Evolutionary conservation across 2,888 invertebrate species (phyloP).

Genomic region (Metalampra italica): DNA sequence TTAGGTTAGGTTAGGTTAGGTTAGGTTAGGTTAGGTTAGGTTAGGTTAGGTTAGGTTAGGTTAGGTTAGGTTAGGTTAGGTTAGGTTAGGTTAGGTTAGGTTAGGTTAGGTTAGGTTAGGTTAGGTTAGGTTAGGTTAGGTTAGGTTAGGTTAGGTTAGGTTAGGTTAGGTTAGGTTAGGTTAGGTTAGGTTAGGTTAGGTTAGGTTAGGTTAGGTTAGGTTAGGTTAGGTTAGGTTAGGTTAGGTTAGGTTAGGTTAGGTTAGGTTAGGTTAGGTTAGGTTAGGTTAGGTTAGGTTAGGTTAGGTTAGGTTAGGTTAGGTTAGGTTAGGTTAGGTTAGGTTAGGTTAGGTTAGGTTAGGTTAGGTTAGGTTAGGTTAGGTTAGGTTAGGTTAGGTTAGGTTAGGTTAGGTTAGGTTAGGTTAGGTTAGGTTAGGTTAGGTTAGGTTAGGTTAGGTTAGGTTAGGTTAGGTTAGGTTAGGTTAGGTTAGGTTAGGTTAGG

Average conservation of each 20-base stretch:
- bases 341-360: constrained; percentile 17
- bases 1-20: constrained; percentile 11
- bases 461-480: constrained; percentile 21
- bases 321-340: constrained; percentile 21
- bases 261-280: constrained; percentile 21
- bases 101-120: constrained; percentile 17
- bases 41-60: constrained; percentile 17
- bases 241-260: constrained; percentile 22
- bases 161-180: constrained; percentile 23
- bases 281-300: constrained; percentile 21
- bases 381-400: constrained; percentile 19
- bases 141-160: constrained; percentile 13
- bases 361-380: constrained; percentile 15
- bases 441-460: constrained; percentile 19
- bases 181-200: constrained; percentile 23
- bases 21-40: constrained; percentile 11
- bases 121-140: constrained; percentile 14
- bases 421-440: constrained; percentile 15
- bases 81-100: constrained; percentile 15
- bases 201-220: constrained; percentile 17
- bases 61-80: constrained; percentile 16
- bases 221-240: constrained; percentile 12
- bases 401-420: constrained; percentile 18
- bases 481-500: constrained; percentile 15
- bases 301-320: constrained; percentile 22